Evolutionary conservation across 2,113 vertebrate genomes (phyloP), one percentile per base, ranked within the genome.

Genomic region (Gila orcuttii): DNA sequence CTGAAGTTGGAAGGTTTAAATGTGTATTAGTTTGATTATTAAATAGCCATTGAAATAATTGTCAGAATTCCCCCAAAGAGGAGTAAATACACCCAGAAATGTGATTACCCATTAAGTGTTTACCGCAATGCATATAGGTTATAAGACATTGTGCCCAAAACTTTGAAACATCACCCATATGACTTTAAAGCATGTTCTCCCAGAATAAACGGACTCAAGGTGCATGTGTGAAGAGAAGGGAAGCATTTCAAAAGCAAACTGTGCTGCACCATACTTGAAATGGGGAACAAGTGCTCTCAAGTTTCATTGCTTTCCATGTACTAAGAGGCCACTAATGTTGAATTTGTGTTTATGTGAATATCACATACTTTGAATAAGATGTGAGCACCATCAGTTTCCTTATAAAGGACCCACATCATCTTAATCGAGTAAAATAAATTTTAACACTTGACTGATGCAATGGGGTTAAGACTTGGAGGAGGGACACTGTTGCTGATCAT

Each of bases 121-220:
- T 23, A 42, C 21, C 45, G 2, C 45, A 25, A 15, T 47, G 42
- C 23, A 75, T 15, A 47, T 36, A n/a, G 19, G 21, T 73, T n/a
- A 42, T 42, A 73, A 73, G 28, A 59, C 55, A 7, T 42, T 59
- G 31, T 60, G 4, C 8, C 31, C 55, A 33, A 79, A 42, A 60
- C 47, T 28, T 52, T 39, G 50, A 60, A 60, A 23, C 55, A 59
- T 21, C 47, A 71, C 5, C 68, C 33, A 89, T 62, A 71, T 71
- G 55, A 57, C 55, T 28, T 28, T n/a, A 66, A 28, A 66, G 3
- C 62, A 75, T 50, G 73, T 25, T 0, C 11, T 76, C n/a, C 6
- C 94, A 95, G 83, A 97, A 97, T 93, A 96, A 96, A 92, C 95
- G 92, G 0, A 93, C 93, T 60, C 96, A 96, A 95, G 95, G 94